Conservation (phyloP, 2,113 vertebrate species). For the Corapipo altera region DNA sequence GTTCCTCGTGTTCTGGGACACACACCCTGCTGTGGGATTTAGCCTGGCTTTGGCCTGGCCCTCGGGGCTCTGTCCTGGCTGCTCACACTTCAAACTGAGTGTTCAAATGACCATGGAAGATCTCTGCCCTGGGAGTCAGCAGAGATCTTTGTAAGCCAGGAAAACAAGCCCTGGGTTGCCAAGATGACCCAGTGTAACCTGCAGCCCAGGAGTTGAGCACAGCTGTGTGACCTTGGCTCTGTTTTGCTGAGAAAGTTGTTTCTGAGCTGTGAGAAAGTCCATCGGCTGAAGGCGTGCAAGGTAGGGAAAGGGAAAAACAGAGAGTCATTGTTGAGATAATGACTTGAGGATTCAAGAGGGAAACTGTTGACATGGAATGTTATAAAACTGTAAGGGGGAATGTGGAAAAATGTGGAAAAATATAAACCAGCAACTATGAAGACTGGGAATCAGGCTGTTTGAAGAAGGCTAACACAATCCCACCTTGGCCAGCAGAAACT, state of each 20-base stretch:
- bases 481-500: neutral
- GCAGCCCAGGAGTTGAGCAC: neutral
- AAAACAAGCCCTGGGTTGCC: neutral
- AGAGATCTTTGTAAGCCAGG: neutral
- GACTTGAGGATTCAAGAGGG: neutral
- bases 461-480: neutral
- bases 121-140: neutral
- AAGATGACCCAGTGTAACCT: constrained; percentile 41
- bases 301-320: neutral
- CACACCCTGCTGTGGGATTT: neutral
- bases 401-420: neutral
- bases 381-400: neutral
- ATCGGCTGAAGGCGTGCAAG: neutral
- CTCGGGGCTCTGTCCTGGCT: neutral
- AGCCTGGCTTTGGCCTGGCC: neutral
- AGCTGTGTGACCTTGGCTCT: constrained; percentile 52
- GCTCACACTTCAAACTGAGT: rapidly evolving
- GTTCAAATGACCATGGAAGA: neutral
- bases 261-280: constrained; percentile 41
- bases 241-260: constrained; percentile 40
- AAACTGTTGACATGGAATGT: neutral
- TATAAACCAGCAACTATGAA: neutral
- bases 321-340: neutral
- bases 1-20: neutral
- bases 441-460: neutral